These are phyloP conservation scores for Listrodromus nycthemerus DNA, from an alignment of 2,888 invertebrate genomes.

Conservation along the genomic window DNA sequence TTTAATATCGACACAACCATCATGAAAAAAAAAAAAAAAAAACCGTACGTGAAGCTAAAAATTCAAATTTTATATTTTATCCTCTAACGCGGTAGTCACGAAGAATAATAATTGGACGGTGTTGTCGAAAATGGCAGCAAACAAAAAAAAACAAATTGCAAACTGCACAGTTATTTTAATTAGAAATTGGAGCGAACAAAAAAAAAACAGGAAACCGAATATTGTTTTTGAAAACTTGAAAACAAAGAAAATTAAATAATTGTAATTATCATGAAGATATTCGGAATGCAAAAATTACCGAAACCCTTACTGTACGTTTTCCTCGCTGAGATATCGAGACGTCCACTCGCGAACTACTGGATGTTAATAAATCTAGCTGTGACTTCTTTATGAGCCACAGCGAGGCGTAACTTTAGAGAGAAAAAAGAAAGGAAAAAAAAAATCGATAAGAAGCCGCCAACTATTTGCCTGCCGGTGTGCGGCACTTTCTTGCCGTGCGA, in stretches of 20 bases:
- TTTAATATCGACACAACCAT: neutral
- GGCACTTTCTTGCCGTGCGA: slow-evolving; percentile 38
- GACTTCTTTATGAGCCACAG: neutral
- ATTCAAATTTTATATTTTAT: neutral
- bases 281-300: neutral
- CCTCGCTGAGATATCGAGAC: too few species aligned
- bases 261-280: neutral
- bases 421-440: neutral
- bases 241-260: neutral
- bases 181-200: too few species aligned
- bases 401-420: neutral
- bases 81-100: neutral
- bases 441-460: neutral
- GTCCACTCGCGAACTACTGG: too few species aligned
- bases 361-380: neutral
- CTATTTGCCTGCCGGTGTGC: slow-evolving; percentile 8
- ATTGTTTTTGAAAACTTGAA: neutral
- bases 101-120: too few species aligned
- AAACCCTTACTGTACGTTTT: neutral
- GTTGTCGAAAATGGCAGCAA: too few species aligned
- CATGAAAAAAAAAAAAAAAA: neutral
- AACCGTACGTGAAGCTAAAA: neutral
- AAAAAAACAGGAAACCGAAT: too few species aligned
- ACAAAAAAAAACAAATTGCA: neutral
- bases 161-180: too few species aligned